These are phyloP conservation scores for Taenioides sp. DNA, from an alignment of 2,797 vertebrate genomes.

Conservation along the genomic window DNA sequence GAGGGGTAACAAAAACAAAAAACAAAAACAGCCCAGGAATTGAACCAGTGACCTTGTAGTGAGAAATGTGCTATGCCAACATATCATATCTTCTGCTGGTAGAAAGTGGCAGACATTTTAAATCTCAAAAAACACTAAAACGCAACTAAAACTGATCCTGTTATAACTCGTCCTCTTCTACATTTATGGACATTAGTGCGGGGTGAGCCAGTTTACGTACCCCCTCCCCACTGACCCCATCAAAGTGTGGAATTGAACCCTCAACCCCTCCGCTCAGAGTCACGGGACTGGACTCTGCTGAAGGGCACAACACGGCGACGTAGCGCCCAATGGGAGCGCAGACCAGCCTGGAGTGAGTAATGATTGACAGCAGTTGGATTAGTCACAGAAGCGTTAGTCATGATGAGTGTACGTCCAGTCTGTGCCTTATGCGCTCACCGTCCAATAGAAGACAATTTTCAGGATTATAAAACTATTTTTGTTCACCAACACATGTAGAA, in stretches of 20 bases:
- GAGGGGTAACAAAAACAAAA: too few relatives aligned
- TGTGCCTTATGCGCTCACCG: constrained; percentile 37
- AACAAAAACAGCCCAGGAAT: too few relatives aligned
- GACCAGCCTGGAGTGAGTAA: constrained; percentile 62
- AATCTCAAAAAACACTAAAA: neutral
- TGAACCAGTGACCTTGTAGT: neutral
- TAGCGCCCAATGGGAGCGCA: constrained; percentile 34
- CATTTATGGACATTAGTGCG: constrained; percentile 58
- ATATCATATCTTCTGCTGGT: too few relatives aligned
- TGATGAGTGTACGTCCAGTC: constrained; percentile 52
- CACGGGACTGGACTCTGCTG: constrained; percentile 57
- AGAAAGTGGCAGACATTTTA: too few relatives aligned
- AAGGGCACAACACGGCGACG: constrained; percentile 27
- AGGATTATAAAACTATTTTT: neutral
- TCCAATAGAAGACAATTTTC: neutral
- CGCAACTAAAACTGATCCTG: constrained; percentile 30
- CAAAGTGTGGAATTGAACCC: neutral
- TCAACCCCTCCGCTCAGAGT: constrained; percentile 20
- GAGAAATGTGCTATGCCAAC: neutral
- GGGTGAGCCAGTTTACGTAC: constrained; percentile 25
- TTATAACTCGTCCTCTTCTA: constrained; percentile 7
- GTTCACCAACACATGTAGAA: neutral
- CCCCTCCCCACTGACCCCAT: neutral
- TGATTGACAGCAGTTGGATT: constrained; percentile 71
- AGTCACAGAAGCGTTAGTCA: constrained; percentile 67